phyloP scores from a whole-genome alignment of 2,888 invertebrate genomes.

The Drosophila picticornis region DNA sequence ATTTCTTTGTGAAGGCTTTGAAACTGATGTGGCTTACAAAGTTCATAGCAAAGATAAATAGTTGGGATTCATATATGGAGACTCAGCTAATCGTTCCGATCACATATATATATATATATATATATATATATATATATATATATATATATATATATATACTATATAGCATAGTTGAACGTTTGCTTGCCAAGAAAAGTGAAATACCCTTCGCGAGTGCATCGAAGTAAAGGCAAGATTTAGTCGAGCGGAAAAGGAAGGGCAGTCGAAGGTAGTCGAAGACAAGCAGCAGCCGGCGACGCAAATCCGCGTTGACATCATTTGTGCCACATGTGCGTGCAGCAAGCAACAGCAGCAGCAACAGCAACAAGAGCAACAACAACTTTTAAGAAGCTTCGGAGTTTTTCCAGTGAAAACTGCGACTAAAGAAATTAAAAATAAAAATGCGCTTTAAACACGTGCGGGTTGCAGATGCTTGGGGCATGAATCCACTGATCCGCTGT shows the following conservation, averaged over 20 bases:
- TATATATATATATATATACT: background rate
- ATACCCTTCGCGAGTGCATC: background rate
- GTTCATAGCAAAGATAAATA: background rate
- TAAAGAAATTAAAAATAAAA: slow-evolving; percentile 69
- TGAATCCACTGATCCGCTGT: slow-evolving; percentile 9
- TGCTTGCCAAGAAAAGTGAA: background rate
- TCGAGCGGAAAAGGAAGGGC: background rate
- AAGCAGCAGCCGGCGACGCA: slow-evolving; percentile 32
- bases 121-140: background rate
- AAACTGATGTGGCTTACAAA: background rate
- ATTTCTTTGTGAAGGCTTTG: background rate
- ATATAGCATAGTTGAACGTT: background rate
- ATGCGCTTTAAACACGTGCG: slow-evolving; percentile 72
- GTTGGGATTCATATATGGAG: background rate
- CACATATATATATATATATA: background rate
- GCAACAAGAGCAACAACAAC: slow-evolving; percentile 14
- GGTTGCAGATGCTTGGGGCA: background rate
- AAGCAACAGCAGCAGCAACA: slow-evolving; percentile 21
- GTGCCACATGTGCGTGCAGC: slow-evolving; percentile 70
- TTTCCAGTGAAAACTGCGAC: slow-evolving; percentile 38
- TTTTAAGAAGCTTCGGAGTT: slow-evolving; percentile 31
- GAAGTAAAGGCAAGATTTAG: slow-evolving; percentile 28
- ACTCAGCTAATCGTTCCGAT: background rate
- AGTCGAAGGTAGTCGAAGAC: background rate
- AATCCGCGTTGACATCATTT: slow-evolving; percentile 76